A percentile compares a stretch with the other conserved stretches of the same genome.
Evolutionary conservation across 35 echinoderm and acorn worm genomes (phyloP).

Genomic region (Apostichopus japonicus): DNA sequence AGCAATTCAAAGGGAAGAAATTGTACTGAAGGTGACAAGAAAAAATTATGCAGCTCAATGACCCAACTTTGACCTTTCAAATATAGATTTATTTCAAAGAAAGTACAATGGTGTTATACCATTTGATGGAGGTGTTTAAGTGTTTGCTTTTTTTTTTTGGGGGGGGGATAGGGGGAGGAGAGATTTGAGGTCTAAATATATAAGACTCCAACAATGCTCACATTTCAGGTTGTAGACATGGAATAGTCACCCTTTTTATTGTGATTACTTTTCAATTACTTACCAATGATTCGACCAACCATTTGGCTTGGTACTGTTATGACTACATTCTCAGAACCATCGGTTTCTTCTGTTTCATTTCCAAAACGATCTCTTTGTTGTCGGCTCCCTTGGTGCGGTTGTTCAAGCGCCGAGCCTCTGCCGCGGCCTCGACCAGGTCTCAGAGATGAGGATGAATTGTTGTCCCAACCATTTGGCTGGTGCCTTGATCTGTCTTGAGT

Average conservation of each 20-base stretch:
- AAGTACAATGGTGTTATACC: too few species aligned
- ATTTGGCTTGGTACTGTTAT: slow-evolving; percentile 16
- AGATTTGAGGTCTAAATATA: not conserved
- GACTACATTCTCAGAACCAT: not conserved
- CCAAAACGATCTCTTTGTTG: not conserved
- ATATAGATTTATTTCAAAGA: too few species aligned
- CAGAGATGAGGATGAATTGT: not conserved
- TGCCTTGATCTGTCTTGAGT: not conserved
- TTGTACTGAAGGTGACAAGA: too few species aligned
- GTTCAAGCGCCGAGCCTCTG: not conserved
- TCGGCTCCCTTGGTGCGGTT: not conserved
- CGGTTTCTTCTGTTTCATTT: not conserved
- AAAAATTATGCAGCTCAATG: too few species aligned
- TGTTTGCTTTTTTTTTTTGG: too few species aligned
- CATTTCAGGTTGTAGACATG: not conserved
- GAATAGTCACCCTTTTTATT: not conserved
- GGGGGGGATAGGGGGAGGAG: not conserved
- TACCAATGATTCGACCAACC: slow-evolving; percentile 40
- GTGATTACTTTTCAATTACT: not conserved
- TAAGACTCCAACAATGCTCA: not conserved
- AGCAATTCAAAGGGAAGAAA: too few species aligned
- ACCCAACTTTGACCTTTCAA: too few species aligned
- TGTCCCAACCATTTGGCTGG: not conserved
- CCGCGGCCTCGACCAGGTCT: not conserved
- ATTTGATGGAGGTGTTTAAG: too few species aligned